phyloP scores from a whole-genome alignment of 2,888 invertebrate genomes.

The Nomada flava region DNA sequence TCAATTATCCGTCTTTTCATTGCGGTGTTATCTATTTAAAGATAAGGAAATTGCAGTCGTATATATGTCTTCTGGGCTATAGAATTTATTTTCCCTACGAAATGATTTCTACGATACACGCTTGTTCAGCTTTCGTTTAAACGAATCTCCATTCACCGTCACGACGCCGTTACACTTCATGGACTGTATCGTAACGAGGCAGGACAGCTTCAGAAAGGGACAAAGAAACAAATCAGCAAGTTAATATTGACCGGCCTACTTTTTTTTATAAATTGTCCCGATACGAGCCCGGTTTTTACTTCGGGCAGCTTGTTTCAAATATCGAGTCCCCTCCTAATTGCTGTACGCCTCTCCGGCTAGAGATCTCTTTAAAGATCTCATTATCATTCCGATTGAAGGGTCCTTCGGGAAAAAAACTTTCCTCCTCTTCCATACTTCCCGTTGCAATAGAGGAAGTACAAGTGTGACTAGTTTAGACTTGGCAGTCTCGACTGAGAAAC shows the following conservation, averaged over 20 bases:
- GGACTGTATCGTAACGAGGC: slow-evolving; percentile 8
- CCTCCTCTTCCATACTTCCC: background rate
- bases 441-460: background rate
- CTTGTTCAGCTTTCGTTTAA: background rate
- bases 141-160: slow-evolving; percentile 19
- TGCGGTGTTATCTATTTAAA: too few species aligned
- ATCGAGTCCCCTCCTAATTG: slow-evolving; percentile 47
- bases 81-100: too few species aligned
- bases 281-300: slow-evolving; percentile 23
- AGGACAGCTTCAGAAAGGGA: slow-evolving; percentile 16
- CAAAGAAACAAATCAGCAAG: slow-evolving; percentile 54
- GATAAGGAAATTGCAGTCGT: too few species aligned
- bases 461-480: background rate
- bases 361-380: slow-evolving; percentile 34
- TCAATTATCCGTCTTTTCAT: too few species aligned
- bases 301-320: slow-evolving; percentile 33
- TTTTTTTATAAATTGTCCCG: slow-evolving; percentile 33
- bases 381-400: slow-evolving; percentile 35
- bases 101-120: too few species aligned
- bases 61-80: too few species aligned
- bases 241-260: slow-evolving; percentile 57
- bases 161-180: slow-evolving; percentile 10
- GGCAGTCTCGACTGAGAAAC: too few species aligned
- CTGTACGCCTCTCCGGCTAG: slow-evolving; percentile 23
- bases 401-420: background rate